Evolutionary conservation across 64 coral and sea anemone genomes (phyloP), one percentile per base, ranked within the genome.

Genomic region (Montipora sp.): DNA sequence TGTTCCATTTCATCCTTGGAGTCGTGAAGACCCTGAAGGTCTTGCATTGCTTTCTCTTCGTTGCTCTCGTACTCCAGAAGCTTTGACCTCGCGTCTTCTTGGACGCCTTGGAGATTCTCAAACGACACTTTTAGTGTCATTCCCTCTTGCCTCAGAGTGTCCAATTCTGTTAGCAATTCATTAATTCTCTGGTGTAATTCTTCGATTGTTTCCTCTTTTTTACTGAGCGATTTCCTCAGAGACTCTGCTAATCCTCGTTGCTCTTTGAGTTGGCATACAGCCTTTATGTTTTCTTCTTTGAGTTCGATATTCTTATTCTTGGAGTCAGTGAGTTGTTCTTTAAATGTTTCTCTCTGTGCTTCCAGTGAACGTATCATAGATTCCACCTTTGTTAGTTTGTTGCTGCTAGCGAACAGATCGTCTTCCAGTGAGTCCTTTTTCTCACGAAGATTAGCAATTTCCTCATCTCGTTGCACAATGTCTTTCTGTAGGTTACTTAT

Each of bases 191-290:
- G 78, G 18, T 92, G 81, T 47, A 92, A 79, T 48, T 87, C 89
- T 76, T 94, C 95, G 19, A 98, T 79, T 10, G 58, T 70, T 50
- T 98, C 92, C 46, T 93, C 81, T 51, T 98, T 98, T 73, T 94
- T 98, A 2, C 22, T 59, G 23, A 98, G 70, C 19, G 92, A 60
- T n/a, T 90, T 93, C 22, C 80, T 88, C 51, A 98, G 72, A 5
- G 95, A 94, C 47, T 89, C 92, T 0, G 89, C 81, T 10, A 98
- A 36, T 75, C 93, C 93, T 98, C 92, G 88, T 20, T 98, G 92
- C 65, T 98, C 95, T 20, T 77, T 87, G 5, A 98, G 59, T 51
- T 94, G 95, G 47, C 89, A 76, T 16, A 81, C 66, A 66, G 88
- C 76, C 24, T 83, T 98, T 43, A 91, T 48, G 10, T 88, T 94